These are phyloP conservation scores for Gracilinanus agilis DNA, from an alignment of 2,113 vertebrate genomes.

Conservation along the genomic window DNA sequence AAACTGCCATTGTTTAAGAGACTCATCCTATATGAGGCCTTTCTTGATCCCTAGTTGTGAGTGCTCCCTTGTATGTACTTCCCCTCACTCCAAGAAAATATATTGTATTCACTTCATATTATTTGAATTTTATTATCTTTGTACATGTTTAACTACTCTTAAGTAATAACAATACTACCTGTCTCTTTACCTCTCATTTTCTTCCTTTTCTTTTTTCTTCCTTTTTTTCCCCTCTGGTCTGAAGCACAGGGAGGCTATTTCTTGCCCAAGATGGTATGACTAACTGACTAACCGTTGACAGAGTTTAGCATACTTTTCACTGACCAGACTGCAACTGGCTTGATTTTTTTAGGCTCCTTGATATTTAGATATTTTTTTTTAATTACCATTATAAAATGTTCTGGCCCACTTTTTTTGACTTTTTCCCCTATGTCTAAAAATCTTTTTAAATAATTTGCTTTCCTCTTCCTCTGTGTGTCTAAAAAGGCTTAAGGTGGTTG, in stretches of 20 bases:
- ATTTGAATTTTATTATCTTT: background rate
- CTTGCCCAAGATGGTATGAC: background rate
- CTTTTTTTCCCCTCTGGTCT: background rate
- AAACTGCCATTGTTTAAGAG: background rate
- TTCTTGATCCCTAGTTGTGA: background rate
- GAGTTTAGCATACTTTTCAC: background rate
- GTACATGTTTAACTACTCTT: background rate
- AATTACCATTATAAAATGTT: too few species aligned
- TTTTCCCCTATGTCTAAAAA: too few species aligned
- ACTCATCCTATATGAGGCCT: background rate
- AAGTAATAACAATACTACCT: background rate
- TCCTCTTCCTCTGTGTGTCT: too few species aligned
- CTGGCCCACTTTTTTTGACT: too few species aligned
- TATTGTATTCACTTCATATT: background rate
- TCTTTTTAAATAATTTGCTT: too few species aligned
- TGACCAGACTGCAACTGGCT: background rate
- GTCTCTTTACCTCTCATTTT: background rate
- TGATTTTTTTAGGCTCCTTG: background rate
- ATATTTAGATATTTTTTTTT: too few species aligned
- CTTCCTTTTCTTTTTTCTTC: background rate
- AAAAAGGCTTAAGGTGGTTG: too few species aligned
- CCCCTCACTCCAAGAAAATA: background rate
- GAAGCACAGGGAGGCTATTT: background rate
- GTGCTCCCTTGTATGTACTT: too few species aligned
- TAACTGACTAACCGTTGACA: background rate